phyloP scores from a whole-genome alignment of 2,797 vertebrate species.

The Argya squamiceps region DNA sequence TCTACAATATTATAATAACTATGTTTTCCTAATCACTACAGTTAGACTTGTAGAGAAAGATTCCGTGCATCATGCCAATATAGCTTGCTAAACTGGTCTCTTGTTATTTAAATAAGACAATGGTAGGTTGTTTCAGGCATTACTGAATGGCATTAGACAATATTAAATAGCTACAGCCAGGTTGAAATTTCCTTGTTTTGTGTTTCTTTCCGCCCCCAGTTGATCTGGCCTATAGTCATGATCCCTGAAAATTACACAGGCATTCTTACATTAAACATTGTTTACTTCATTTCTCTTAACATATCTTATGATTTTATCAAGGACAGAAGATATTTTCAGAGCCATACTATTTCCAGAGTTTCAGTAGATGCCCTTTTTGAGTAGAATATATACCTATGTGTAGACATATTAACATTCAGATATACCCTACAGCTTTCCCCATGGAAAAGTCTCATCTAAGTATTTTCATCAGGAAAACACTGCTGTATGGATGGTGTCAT shows the following conservation, averaged over 20 bases:
- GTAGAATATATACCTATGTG: not conserved
- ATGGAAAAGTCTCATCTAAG: not conserved
- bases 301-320: not conserved
- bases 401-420: not conserved
- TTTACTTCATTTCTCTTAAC: not conserved
- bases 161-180: not conserved
- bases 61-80: not conserved
- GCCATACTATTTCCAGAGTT: not conserved
- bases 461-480: not conserved
- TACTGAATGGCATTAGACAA: not conserved
- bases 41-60: not conserved
- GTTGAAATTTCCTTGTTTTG: not conserved
- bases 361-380: not conserved
- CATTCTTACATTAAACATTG: not conserved
- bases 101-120: not conserved
- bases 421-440: not conserved
- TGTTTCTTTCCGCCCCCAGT: accelerated
- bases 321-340: not conserved
- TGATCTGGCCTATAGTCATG: not conserved
- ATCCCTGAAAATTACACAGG: not conserved
- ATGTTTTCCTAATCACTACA: not conserved
- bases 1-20: not conserved
- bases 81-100: not conserved
- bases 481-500: not conserved
- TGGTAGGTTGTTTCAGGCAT: not conserved